These are phyloP conservation scores for Heliconius hewitsoni DNA, from an alignment of 1,140 invertebrate species.

Conservation along the genomic window DNA sequence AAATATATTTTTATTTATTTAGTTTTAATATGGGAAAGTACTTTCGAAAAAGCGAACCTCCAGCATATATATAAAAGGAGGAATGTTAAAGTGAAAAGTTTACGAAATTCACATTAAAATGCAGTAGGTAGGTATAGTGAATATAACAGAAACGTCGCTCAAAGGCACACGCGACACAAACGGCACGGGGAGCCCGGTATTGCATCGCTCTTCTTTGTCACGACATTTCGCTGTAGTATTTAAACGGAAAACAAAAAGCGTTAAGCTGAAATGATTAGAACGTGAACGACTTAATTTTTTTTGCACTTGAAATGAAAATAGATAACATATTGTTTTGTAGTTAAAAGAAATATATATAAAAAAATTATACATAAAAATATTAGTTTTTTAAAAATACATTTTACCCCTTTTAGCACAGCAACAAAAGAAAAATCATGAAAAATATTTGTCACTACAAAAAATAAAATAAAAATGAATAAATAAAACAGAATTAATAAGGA, in stretches of 20 bases:
- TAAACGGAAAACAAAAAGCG: constrained; percentile 10
- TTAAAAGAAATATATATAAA: too few relatives aligned
- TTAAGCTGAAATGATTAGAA: constrained; percentile 11
- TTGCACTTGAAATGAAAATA: background rate
- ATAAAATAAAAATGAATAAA: too few relatives aligned
- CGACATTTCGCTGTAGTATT: background rate
- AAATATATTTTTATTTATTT: too few relatives aligned
- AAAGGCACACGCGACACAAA: constrained; percentile 11
- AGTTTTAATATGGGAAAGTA: too few relatives aligned
- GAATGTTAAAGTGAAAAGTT: background rate
- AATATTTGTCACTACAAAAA: too few relatives aligned
- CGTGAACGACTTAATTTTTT: background rate
- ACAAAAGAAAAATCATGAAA: too few relatives aligned
- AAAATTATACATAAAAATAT: too few relatives aligned
- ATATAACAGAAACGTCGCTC: constrained; percentile 9
- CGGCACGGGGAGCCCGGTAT: background rate
- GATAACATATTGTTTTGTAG: background rate
- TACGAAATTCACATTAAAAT: background rate
- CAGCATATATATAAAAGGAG: background rate
- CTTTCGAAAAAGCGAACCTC: background rate
- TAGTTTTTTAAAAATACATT: too few relatives aligned
- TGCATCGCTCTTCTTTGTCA: constrained; percentile 2
- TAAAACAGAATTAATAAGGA: too few relatives aligned
- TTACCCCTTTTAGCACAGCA: too few relatives aligned
- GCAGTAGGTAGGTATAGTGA: background rate